phyloP scores from a whole-genome alignment of 2,888 invertebrate genomes.

The Nematopogon swammerdamellus region DNA sequence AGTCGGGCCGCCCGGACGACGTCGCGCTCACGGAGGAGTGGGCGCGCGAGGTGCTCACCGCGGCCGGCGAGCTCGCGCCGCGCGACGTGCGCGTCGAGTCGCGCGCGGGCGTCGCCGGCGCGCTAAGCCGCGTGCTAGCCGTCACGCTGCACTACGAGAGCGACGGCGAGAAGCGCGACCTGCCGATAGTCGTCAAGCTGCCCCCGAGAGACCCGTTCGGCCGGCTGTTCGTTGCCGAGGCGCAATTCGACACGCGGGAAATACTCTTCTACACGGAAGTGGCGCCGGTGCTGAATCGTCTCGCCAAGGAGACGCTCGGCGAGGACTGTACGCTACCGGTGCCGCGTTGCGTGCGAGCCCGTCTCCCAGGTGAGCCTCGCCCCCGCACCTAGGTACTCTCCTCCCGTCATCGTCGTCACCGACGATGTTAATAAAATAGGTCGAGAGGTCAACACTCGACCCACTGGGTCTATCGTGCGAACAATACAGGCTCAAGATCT shows the following conservation, averaged over 20 bases:
- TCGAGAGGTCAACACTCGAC: no score
- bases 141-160: constrained; percentile 65
- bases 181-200: constrained; percentile 67
- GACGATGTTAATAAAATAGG: no score
- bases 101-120: constrained; percentile 65
- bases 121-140: constrained; percentile 74
- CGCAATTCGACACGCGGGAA: constrained; percentile 78
- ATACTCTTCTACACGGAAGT: constrained; percentile 81
- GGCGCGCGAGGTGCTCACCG: constrained; percentile 37
- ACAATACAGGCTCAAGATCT: no score
- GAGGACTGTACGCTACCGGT: constrained; percentile 42
- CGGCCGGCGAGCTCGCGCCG: constrained; percentile 36
- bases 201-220: constrained; percentile 78
- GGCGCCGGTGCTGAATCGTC: constrained; percentile 66
- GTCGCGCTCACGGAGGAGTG: constrained; percentile 45
- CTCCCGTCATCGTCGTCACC: no score
- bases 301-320: constrained; percentile 57
- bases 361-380: constrained; percentile 50
- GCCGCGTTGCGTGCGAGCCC: constrained; percentile 64
- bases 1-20: constrained; percentile 31
- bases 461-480: no score
- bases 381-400: no score
- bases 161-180: constrained; percentile 27
- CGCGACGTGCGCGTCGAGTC: constrained; percentile 41
- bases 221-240: constrained; percentile 75